Conservation (phyloP, 2,797 vertebrate genomes). For the Tachyglossus aculeatus region DNA sequence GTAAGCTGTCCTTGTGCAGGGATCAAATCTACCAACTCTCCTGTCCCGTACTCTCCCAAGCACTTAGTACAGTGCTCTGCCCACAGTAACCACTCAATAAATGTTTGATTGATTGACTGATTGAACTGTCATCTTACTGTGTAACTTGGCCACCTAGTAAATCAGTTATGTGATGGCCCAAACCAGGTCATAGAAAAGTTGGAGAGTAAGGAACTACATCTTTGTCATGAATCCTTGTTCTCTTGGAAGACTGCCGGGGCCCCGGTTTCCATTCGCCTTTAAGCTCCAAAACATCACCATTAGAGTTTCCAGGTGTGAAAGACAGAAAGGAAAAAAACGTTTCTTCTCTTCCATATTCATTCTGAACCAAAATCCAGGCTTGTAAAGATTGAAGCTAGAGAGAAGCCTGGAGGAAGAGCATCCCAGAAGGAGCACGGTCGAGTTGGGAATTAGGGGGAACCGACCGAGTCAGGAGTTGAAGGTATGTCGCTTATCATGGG, state of each 20-base stretch:
- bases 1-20: neutral
- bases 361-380: neutral
- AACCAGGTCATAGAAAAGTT: neutral
- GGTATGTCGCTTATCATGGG: accelerated
- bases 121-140: slow-evolving; percentile 18
- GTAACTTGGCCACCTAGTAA: neutral
- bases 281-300: no score
- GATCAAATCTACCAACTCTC: slow-evolving; percentile 4
- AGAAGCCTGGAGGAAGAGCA: neutral
- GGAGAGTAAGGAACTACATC: no score
- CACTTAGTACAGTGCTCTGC: no score
- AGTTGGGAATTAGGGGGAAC: neutral
- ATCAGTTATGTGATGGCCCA: neutral
- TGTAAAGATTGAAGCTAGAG: neutral
- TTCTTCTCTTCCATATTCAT: neutral
- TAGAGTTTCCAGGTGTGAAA: no score
- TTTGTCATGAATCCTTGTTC: no score
- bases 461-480: neutral
- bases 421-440: neutral
- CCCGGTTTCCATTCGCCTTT: no score
- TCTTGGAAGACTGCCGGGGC: no score
- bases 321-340: no score
- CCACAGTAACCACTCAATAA: no score
- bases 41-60: no score
- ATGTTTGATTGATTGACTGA: no score